Base-by-base conservation (phyloP, 2,113 vertebrate species). In the Gymnarchus niloticus region DNA sequence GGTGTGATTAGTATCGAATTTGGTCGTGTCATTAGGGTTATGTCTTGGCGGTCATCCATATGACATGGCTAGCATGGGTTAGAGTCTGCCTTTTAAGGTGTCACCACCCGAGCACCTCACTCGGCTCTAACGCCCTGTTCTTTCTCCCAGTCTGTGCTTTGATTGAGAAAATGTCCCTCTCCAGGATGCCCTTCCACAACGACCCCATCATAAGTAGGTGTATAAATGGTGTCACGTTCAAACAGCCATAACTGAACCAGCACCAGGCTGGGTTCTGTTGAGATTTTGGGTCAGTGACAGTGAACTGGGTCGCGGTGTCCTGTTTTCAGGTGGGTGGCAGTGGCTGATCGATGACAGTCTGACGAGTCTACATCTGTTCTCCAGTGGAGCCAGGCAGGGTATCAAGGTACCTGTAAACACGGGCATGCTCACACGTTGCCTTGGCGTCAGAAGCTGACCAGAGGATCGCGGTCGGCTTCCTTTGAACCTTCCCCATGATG, bases 111-210 rank as follows among this genome's bases (percentile, higher is more conserved):
- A 65, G 33, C 33, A 21, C 12, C 25, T 54, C 12, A 7, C 51
- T 25, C 10, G 9, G 76, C 8, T 83, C 65, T 83, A 48, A 3
- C 0, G 57, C 86, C 86, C 0, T 87, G 54, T 90, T 88, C 88
- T 76, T 81, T 78, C 83, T 61, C 85, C 10, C 91, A 99, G 97
- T 99, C 73, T 99, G 97, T 82, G 0, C 88, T 77, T 93, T 99
- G 52, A 97, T 99, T 90, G 95, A 98, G 88, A 99, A 96, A 85
- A 81, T 98, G 88, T 97, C 97, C 0, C 91, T 96, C n/a, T 98
- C 97, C 87, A 95, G 94, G 93, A 94, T 99, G 94, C 96, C 97
- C 0, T 96, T 97, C 85, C 94, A 91, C 91, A 95, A 92, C 4
- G 94, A 97, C 48, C 89, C 95, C 0, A 56, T 97, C 3, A 95